Conservation (phyloP, 2,888 invertebrate genomes). For the Lasioglossum calceatum region DNA sequence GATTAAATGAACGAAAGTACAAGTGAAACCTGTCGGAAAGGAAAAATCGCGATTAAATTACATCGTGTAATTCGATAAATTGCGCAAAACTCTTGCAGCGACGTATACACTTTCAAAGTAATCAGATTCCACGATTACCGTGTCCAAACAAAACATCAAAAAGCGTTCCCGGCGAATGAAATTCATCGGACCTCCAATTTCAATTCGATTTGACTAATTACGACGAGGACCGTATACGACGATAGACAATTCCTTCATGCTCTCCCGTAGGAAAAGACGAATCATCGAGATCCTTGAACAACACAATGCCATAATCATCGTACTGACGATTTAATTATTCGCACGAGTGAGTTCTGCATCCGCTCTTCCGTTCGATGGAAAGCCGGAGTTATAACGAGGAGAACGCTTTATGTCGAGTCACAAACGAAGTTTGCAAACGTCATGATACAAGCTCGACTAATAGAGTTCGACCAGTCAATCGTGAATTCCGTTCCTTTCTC, state of each 20-base stretch:
- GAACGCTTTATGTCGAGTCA: conserved; percentile 39
- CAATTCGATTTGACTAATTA: conserved; percentile 21
- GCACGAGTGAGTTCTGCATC: conserved; percentile 55
- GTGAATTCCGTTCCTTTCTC: conserved; percentile 34
- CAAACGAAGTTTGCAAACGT: conserved; percentile 46
- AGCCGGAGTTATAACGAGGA: conserved; percentile 55
- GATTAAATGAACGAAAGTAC: neutral
- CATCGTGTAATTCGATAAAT: neutral
- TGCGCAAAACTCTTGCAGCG: neutral
- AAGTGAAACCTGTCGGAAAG: neutral
- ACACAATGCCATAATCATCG: conserved; percentile 53
- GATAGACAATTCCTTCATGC: neutral
- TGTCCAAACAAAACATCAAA: neutral
- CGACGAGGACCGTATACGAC: neutral
- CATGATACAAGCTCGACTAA: conserved; percentile 44
- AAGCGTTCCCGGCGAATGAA: neutral
- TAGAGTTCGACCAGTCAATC: conserved; percentile 54
- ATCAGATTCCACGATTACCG: neutral
- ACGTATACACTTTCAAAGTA: neutral
- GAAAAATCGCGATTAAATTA: neutral
- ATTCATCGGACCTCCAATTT: neutral
- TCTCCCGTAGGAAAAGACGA: conserved; percentile 32
- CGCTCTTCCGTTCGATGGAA: conserved; percentile 42
- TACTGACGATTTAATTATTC: conserved; percentile 66
- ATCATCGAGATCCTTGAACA: conserved; percentile 40